phyloP scores from a whole-genome alignment of 2,797 vertebrate species.

The Myotis planiceps region DNA sequence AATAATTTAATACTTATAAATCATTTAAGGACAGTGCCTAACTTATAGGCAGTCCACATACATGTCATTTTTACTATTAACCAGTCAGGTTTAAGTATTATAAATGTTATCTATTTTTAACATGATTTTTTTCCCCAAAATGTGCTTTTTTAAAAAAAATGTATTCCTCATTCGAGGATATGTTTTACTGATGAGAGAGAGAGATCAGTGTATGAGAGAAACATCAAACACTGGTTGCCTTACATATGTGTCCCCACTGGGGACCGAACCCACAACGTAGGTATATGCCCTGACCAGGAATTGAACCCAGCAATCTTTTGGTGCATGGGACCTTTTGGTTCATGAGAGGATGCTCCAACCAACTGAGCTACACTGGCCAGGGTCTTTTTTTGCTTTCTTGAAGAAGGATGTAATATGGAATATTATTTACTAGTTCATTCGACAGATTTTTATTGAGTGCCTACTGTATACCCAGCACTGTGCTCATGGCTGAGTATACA shows the following conservation, averaged over 20 bases:
- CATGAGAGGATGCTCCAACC: background rate
- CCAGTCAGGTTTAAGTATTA: background rate
- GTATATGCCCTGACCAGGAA: background rate
- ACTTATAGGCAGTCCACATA: background rate
- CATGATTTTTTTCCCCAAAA: background rate
- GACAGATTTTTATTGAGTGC: background rate
- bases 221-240: background rate
- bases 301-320: background rate
- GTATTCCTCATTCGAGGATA: background rate
- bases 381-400: background rate
- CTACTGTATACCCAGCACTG: background rate
- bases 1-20: background rate
- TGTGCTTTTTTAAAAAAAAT: background rate
- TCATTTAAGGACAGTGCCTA: background rate
- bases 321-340: background rate
- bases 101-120: slow-evolving; percentile 11
- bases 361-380: background rate
- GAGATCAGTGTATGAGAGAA: background rate
- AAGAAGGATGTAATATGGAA: background rate
- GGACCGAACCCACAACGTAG: background rate
- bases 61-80: background rate
- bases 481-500: background rate
- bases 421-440: background rate
- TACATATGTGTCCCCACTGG: background rate
- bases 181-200: background rate